phyloP scores from a whole-genome alignment of 2,113 vertebrate species.

The Alligator mississippiensis region DNA sequence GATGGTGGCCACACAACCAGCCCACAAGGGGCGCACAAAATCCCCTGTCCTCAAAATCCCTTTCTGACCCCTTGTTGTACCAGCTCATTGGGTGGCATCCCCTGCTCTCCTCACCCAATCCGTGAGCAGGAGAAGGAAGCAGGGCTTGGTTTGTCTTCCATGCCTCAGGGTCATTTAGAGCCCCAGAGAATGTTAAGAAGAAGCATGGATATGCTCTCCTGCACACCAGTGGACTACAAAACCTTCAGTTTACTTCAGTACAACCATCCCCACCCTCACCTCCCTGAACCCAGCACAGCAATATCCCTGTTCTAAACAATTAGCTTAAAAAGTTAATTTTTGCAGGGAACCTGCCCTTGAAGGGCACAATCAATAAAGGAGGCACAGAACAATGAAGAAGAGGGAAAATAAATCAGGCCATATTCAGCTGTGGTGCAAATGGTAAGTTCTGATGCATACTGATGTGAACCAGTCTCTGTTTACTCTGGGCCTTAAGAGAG shows the following conservation, averaged over 20 bases:
- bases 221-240: background rate
- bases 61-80: background rate
- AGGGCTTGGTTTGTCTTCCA: no score
- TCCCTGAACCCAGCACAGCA: rapidly evolving
- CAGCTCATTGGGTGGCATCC: background rate
- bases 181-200: background rate
- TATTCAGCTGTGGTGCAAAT: background rate
- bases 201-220: background rate
- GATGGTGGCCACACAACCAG: background rate
- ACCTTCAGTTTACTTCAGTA: background rate
- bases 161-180: background rate
- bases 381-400: background rate
- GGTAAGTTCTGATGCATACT: background rate
- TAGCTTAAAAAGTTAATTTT: background rate
- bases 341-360: background rate
- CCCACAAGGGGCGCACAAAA: background rate
- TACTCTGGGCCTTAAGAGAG: no score
- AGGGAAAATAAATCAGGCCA: background rate
- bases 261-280: background rate
- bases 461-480: background rate
- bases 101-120: background rate
- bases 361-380: background rate
- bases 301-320: rapidly evolving
- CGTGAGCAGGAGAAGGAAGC: background rate
- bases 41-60: background rate